phyloP scores from a whole-genome alignment of 2,113 vertebrate genomes.

The Nettapus auritus region DNA sequence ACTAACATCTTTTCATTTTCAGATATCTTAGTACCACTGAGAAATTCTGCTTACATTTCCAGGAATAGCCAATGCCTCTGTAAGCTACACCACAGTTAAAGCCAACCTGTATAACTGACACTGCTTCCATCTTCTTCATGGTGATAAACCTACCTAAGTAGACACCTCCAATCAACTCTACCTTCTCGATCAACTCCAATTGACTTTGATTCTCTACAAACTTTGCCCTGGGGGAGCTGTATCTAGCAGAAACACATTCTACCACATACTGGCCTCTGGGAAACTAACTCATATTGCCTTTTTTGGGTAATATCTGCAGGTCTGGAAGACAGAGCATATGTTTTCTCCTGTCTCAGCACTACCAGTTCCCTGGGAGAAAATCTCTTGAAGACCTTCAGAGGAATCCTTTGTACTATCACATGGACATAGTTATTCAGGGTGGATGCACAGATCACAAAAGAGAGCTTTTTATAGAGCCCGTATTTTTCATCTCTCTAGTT shows the following conservation, averaged over 20 bases:
- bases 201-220: neutral
- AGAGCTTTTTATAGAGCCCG: neutral
- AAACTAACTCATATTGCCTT: neutral
- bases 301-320: neutral
- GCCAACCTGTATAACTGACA: neutral
- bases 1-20: neutral
- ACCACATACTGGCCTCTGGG: neutral
- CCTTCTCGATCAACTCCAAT: neutral
- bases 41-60: neutral
- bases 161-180: neutral
- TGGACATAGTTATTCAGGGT: neutral
- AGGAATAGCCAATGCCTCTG: neutral
- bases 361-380: neutral
- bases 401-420: neutral
- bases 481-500: neutral
- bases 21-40: neutral
- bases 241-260: neutral
- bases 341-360: neutral
- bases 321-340: neutral
- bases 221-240: neutral
- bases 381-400: neutral
- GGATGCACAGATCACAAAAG: neutral
- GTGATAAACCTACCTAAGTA: neutral
- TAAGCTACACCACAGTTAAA: neutral
- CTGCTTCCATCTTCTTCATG: neutral